Conservation (phyloP, 2,888 invertebrate species). For the Cataglyphis altisquamis region DNA sequence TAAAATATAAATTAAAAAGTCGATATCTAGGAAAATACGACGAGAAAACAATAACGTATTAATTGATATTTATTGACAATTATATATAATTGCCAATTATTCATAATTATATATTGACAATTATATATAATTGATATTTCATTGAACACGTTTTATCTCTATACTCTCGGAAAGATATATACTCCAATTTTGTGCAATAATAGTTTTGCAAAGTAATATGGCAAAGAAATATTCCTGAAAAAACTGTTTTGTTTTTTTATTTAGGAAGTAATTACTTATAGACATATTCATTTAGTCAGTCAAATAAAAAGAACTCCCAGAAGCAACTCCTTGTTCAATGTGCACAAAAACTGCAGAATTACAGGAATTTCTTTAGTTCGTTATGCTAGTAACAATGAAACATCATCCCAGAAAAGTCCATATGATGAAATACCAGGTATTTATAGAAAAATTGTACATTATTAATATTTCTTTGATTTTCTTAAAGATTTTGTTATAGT, state of each 20-base stretch:
- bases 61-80: too few species aligned
- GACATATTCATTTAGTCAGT: constrained; percentile 60
- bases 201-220: background rate
- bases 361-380: constrained; percentile 71
- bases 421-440: constrained; percentile 60
- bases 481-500: background rate
- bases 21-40: background rate
- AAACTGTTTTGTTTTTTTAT: background rate
- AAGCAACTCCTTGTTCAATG: constrained; percentile 9
- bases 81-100: too few species aligned
- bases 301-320: constrained; percentile 32
- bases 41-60: background rate
- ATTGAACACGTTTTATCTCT: background rate
- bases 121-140: too few species aligned
- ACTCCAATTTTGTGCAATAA: background rate
- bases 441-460: background rate
- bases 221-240: background rate
- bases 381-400: constrained; percentile 71
- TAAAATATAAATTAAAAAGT: background rate
- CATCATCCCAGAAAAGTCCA: background rate
- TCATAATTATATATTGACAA: too few species aligned
- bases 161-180: background rate
- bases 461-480: background rate
- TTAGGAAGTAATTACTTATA: constrained; percentile 66
- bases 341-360: constrained; percentile 47